Evolutionary conservation across 2,888 invertebrate species (phyloP).

Genomic region (Scelioninae gen. 1): DNA sequence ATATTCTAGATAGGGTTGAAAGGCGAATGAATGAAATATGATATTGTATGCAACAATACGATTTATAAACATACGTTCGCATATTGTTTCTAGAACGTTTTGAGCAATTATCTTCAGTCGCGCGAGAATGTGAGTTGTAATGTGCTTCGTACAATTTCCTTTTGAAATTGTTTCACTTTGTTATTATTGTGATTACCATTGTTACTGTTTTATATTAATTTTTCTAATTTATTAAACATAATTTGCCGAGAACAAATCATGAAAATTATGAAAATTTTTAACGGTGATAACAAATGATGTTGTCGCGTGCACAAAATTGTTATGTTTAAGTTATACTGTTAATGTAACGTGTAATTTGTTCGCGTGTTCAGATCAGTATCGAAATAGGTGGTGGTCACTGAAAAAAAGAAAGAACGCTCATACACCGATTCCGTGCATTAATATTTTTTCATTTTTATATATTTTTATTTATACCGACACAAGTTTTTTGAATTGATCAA

Average conservation of each 20-base stretch:
- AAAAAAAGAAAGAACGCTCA: slow-evolving; percentile 17
- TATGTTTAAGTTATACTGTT: slow-evolving; percentile 58
- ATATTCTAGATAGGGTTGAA: slow-evolving; percentile 33
- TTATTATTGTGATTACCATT: not conserved
- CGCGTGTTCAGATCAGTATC: slow-evolving; percentile 46
- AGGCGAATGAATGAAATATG: slow-evolving; percentile 45
- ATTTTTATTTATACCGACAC: slow-evolving; percentile 14
- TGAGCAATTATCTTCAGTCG: slow-evolving; percentile 15
- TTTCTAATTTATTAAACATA: slow-evolving; percentile 1
- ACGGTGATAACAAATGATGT: slow-evolving; percentile 50
- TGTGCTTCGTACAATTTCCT: not conserved
- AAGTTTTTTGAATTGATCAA: not conserved
- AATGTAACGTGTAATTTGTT: slow-evolving; percentile 55
- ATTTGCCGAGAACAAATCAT: slow-evolving; percentile 14
- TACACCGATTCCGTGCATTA: slow-evolving; percentile 32
- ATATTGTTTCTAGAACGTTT: slow-evolving; percentile 4
- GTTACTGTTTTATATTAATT: not conserved
- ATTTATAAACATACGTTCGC: slow-evolving; percentile 20
- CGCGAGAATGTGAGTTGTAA: slow-evolving; percentile 2
- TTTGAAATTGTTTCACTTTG: no score
- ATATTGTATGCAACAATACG: slow-evolving; percentile 20
- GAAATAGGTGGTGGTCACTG: slow-evolving; percentile 11
- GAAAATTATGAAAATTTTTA: slow-evolving; percentile 27
- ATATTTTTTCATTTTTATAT: slow-evolving; percentile 22
- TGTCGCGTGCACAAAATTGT: slow-evolving; percentile 56